Base-by-base conservation (phyloP, 2,888 invertebrate species). In the Eretmocerus hayati region DNA sequence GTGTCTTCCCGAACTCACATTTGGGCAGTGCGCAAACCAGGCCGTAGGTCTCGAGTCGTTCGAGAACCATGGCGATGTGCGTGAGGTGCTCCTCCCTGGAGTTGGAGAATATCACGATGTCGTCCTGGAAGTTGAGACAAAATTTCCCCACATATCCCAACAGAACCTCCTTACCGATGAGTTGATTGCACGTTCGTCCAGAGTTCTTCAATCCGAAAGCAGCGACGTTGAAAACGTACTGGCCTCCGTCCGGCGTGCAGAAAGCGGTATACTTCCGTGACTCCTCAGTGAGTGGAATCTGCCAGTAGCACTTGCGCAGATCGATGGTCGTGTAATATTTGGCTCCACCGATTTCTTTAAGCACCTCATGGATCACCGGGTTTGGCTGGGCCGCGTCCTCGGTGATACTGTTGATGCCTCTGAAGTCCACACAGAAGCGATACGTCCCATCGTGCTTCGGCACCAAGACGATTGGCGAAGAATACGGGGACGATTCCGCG, bases 321-420 rank as follows among this genome's bases (percentile, higher is more conserved):
- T 65, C 63, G 1, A 66, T 35, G 11, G 59, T 58, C 1, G 60
- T 49, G 32, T 64, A 63, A 20, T 62, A 45, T 5, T 21, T 45
- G 1, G 64, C 61, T 1, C 31, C 31, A 2, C 63, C 59, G 1
- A 64, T 44, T 9, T 58, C 59, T 18, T 58, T 55, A 0, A 63
- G 31, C 1, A 57, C 35, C 0, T 56, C 56, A 6, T 54, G 53
- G 4, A 62, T 59, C 4, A 53, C 26, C 0, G 60, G 62, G 6
- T 62, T 49, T 2, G 59, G 55, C 33, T 48, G 55, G 0, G 48
- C 42, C 5, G 48, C 55, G 36, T 54, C 51, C 36, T 54, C 54
- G 3, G 58, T 55, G 22, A 53, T 38, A 1, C 22, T 18, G 43
- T 62, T 61, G 2, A 64, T 55, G 15, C 58, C 48, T 18, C 59